Evolutionary conservation across 2,797 vertebrate species (phyloP).

Genomic region (Catharus ustulatus): DNA sequence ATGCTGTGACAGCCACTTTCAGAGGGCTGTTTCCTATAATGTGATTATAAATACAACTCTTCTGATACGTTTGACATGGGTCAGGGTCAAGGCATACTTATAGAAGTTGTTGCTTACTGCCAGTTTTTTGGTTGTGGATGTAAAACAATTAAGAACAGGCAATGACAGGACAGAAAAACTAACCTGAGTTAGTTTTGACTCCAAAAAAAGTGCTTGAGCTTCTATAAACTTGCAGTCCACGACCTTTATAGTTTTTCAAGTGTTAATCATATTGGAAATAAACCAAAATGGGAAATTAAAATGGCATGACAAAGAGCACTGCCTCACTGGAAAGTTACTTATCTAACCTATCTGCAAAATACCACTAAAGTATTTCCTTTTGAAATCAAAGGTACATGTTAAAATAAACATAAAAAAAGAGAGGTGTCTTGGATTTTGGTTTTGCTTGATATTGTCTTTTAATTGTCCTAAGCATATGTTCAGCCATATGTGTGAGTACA

Average conservation of each 20-base stretch:
- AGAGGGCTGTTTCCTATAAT: neutral
- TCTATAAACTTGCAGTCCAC: neutral
- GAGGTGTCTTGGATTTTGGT: neutral
- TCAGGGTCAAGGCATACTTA: conserved; percentile 5
- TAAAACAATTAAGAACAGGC: neutral
- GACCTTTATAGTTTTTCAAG: neutral
- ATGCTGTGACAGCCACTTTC: conserved; percentile 18
- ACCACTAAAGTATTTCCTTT: neutral
- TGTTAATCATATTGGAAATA: neutral
- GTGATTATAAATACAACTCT: neutral
- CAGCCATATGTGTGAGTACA: conserved; percentile 13
- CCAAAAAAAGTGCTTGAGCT: neutral
- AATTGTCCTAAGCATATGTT: conserved; percentile 52
- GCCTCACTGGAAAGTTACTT: neutral
- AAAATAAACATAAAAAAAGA: neutral
- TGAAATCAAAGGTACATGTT: neutral
- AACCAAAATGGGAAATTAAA: neutral
- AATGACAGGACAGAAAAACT: neutral
- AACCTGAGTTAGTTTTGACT: neutral
- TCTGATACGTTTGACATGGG: neutral
- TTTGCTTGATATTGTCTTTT: conserved; percentile 3
- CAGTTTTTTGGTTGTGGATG: neutral
- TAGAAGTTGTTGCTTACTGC: neutral
- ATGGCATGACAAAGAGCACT: neutral
- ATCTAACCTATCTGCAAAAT: neutral